Evolutionary conservation across 2,797 vertebrate species (phyloP).

Genomic region (Muscicapa comitata): DNA sequence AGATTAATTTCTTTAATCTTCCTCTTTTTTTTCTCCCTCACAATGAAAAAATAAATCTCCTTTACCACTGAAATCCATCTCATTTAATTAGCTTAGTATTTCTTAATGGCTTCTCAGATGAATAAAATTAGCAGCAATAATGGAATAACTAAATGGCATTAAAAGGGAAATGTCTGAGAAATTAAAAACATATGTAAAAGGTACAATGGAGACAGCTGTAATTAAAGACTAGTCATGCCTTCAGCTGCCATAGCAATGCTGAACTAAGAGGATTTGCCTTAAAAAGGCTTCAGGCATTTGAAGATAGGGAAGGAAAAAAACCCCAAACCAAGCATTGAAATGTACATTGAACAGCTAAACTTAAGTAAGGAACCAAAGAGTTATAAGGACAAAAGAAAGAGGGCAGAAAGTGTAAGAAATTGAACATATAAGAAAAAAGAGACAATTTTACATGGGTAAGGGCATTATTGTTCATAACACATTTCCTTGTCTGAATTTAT

Average conservation of each 20-base stretch:
- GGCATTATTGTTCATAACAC: background rate
- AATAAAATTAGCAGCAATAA: constrained; percentile 23
- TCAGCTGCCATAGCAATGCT: background rate
- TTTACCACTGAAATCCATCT: background rate
- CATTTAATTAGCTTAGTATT: constrained; percentile 15
- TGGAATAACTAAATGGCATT: background rate
- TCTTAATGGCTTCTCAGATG: background rate
- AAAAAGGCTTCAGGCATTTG: background rate
- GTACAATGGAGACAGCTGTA: background rate
- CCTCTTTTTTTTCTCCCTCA: background rate
- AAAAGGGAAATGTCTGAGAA: background rate
- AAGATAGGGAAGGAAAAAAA: background rate
- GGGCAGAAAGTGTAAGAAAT: background rate
- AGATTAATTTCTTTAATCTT: background rate
- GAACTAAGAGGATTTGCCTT: constrained; percentile 27
- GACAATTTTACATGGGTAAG: background rate
- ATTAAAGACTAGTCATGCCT: background rate
- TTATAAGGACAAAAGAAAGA: background rate
- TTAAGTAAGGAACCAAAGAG: background rate
- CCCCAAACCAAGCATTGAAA: rapidly evolving
- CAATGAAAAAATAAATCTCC: background rate
- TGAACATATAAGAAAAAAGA: background rate
- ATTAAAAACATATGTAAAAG: constrained; percentile 5
- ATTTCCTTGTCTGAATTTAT: background rate
- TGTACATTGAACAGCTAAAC: background rate